These are phyloP conservation scores for Macrosteles quadrilineatus DNA, from an alignment of 1,140 invertebrate genomes.

Conservation along the genomic window DNA sequence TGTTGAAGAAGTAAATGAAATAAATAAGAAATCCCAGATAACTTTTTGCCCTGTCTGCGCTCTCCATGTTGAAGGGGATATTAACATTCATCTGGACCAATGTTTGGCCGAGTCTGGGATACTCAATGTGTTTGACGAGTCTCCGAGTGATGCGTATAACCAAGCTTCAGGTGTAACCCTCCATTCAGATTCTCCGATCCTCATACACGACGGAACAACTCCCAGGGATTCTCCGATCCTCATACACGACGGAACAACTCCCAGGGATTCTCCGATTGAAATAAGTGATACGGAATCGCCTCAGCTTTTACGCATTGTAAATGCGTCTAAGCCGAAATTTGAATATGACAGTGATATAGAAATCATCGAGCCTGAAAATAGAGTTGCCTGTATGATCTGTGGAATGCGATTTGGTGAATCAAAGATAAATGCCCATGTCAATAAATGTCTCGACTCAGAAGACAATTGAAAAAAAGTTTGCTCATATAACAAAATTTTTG, in stretches of 20 bases:
- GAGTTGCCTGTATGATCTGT: constrained; percentile 51
- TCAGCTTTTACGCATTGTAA: not conserved
- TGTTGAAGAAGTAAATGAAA: constrained; percentile 24
- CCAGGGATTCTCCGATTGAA: too few species aligned
- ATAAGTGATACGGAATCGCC: too few species aligned
- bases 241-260: too few species aligned
- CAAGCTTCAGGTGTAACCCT: not conserved
- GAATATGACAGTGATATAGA: constrained; percentile 12
- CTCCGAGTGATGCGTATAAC: not conserved
- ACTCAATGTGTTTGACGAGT: constrained; percentile 14
- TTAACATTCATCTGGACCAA: constrained; percentile 39
- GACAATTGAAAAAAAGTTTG: not conserved
- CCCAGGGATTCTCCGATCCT: too few species aligned
- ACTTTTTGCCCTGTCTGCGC: constrained; percentile 36
- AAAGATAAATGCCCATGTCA: constrained; percentile 51
- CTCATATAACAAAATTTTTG: too few species aligned
- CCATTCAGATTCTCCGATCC: not conserved
- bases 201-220: too few species aligned
- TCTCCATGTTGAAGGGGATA: constrained; percentile 29
- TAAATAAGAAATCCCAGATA: constrained; percentile 31
- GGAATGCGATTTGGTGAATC: constrained; percentile 44
- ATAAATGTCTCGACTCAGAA: constrained; percentile 43
- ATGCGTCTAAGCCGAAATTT: constrained; percentile 6
- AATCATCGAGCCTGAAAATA: constrained; percentile 27
- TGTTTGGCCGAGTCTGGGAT: constrained; percentile 27